Conservation (phyloP, 2,888 invertebrate genomes). For the Caenorhabditis sulstoni region DNA sequence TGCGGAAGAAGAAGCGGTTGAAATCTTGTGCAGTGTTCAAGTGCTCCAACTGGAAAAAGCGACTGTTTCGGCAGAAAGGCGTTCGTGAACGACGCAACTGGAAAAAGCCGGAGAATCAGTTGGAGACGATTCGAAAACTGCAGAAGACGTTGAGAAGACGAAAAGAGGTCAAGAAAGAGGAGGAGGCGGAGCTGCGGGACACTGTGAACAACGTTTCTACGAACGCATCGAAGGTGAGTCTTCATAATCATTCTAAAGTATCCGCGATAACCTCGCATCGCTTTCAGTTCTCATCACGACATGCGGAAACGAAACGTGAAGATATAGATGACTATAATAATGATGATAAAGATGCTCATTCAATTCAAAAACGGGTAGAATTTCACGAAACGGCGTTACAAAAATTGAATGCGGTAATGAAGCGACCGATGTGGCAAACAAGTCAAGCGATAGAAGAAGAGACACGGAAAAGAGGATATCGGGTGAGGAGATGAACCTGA, state of each 20-base stretch:
- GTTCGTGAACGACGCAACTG: neutral
- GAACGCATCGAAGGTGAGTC: too few species aligned
- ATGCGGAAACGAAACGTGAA: neutral
- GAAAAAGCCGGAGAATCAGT: neutral
- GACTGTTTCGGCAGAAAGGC: neutral
- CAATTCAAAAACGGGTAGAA: neutral
- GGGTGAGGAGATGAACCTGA: conserved; percentile 4
- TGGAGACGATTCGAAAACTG: neutral
- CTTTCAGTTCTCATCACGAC: conserved; percentile 13
- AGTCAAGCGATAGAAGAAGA: conserved; percentile 1
- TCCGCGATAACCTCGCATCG: neutral
- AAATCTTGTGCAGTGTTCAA: conserved; percentile 1
- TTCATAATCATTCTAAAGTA: too few species aligned
- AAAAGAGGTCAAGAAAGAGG: too few species aligned
- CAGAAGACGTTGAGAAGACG: neutral
- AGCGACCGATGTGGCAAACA: conserved; percentile 26
- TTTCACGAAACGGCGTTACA: conserved; percentile 20
- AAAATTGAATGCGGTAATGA: neutral
- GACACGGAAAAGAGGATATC: conserved; percentile 1
- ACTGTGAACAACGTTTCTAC: neutral
- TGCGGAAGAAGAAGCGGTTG: neutral
- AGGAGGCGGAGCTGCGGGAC: too few species aligned
- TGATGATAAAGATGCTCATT: neutral
- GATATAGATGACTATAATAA: neutral
- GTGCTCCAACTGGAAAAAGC: neutral